Percentiles rank a stretch among this genome's conserved stretches.
Conservation (phyloP, 2,797 vertebrate genomes). For the Babyrousa celebensis region DNA sequence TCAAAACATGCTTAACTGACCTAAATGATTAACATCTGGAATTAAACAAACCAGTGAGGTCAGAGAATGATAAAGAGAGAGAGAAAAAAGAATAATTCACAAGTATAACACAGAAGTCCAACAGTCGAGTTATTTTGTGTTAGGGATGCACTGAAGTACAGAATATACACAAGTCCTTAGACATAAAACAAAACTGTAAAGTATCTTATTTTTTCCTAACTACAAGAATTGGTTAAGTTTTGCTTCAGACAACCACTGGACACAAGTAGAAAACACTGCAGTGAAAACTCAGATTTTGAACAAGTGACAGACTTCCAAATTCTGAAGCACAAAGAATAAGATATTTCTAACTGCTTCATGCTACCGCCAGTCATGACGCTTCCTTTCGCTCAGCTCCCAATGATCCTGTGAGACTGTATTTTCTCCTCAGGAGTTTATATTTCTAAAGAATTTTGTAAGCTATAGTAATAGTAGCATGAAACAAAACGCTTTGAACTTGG, state of each 20-base stretch:
- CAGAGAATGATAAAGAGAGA: background rate
- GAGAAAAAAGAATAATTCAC: background rate
- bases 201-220: background rate
- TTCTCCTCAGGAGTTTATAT: background rate
- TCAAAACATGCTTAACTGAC: background rate
- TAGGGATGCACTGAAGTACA: background rate
- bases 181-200: background rate
- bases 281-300: background rate
- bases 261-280: background rate
- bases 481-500: background rate
- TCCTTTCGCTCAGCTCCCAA: background rate
- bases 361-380: background rate
- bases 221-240: background rate
- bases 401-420: background rate
- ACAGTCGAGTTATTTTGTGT: background rate
- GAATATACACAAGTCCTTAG: background rate
- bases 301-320: background rate
- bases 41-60: background rate
- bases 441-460: background rate
- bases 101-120: background rate
- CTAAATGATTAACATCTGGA: background rate
- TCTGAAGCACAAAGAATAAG: background rate
- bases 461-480: background rate
- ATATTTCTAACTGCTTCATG: background rate
- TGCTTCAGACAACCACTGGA: background rate